These are phyloP conservation scores for Setophaga petechia DNA, from an alignment of 2,113 vertebrate genomes.

Conservation along the genomic window DNA sequence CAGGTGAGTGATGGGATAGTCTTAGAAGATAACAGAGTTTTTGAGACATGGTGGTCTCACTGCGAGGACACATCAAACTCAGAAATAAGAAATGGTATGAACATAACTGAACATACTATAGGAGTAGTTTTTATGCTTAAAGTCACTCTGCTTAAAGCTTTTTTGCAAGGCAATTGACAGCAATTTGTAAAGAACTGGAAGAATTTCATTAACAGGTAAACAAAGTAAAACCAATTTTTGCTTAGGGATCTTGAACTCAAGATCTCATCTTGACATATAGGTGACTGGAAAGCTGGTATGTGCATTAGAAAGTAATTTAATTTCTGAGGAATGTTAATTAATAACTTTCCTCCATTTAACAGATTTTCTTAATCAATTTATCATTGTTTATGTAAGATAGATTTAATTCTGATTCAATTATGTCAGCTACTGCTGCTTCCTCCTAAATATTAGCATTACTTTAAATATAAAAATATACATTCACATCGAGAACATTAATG, in stretches of 20 bases:
- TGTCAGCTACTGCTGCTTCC: neutral
- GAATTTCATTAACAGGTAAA: neutral
- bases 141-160: conserved; percentile 28
- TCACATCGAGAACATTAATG: neutral
- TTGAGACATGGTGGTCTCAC: neutral
- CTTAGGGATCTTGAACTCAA: neutral
- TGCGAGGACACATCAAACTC: neutral
- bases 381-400: neutral
- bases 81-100: conserved; percentile 24
- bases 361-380: neutral
- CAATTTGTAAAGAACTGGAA: neutral
- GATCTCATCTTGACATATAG: neutral
- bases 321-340: neutral
- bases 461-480: conserved; percentile 13
- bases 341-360: neutral
- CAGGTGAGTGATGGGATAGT: neutral
- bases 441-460: neutral
- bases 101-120: neutral
- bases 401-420: neutral
- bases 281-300: neutral
- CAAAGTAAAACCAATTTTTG: neutral
- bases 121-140: conserved; percentile 8
- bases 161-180: neutral
- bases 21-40: neutral
- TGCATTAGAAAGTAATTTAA: neutral